phyloP scores from a whole-genome alignment of 2,888 invertebrate genomes.

The Ceratothoa steindachneri region DNA sequence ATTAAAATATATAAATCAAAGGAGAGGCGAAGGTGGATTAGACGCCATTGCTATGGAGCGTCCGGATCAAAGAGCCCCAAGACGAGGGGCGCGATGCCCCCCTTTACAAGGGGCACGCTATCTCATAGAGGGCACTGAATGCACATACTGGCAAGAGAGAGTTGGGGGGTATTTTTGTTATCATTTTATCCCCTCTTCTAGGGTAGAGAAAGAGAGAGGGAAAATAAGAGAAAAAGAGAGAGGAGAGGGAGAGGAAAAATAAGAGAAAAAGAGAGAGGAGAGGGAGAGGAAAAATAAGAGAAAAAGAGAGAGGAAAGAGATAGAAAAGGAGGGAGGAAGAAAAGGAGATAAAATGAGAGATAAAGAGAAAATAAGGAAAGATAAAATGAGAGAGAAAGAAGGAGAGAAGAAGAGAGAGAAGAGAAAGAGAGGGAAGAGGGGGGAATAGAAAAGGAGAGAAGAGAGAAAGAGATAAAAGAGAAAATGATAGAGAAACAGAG shows the following conservation, averaged over 20 bases:
- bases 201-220: background rate
- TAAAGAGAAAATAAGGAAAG: no score
- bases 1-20: no score
- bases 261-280: background rate
- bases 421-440: background rate
- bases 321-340: background rate
- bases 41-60: no score
- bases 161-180: no score
- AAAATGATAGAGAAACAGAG: conserved; percentile 17
- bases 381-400: background rate
- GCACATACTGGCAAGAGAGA: no score
- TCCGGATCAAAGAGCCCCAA: no score
- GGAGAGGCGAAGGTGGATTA: no score
- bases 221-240: background rate
- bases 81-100: no score
- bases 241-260: background rate
- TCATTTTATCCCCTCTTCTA: no score
- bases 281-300: background rate
- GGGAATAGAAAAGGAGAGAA: background rate
- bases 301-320: background rate
- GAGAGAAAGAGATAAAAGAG: background rate
- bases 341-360: no score
- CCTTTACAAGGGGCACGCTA: no score
- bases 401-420: conserved; percentile 5
- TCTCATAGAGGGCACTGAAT: no score